phyloP scores from a whole-genome alignment of 2,888 invertebrate species.

The Mantis religiosa region DNA sequence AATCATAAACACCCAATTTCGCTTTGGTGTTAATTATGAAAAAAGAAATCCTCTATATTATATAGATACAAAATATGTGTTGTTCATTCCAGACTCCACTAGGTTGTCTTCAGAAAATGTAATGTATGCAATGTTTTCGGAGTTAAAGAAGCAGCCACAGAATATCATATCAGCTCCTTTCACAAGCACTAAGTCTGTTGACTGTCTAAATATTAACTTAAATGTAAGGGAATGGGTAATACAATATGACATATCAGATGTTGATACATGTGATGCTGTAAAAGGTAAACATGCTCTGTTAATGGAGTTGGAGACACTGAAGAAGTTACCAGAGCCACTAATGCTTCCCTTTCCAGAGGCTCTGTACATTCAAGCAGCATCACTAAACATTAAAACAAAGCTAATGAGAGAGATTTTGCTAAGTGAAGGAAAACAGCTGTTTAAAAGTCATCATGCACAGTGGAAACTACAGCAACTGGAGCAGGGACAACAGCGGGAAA shows the following conservation, averaged over 20 bases:
- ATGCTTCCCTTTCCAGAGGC: slow-evolving; percentile 75
- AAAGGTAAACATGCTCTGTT: slow-evolving; percentile 74
- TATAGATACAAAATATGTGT: slow-evolving; percentile 68
- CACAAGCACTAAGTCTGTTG: slow-evolving; percentile 50
- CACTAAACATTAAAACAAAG: slow-evolving; percentile 59
- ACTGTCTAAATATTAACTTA: slow-evolving; percentile 67
- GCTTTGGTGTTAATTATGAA: slow-evolving; percentile 57
- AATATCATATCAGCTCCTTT: slow-evolving; percentile 54
- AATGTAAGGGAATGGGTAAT: slow-evolving; percentile 76
- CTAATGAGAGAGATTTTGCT: slow-evolving; percentile 53
- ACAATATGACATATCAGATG: slow-evolving; percentile 53
- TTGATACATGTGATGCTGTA: slow-evolving; percentile 62
- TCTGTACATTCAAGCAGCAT: slow-evolving; percentile 74
- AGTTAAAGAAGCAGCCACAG: slow-evolving; percentile 37
- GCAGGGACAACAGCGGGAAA: slow-evolving; percentile 58
- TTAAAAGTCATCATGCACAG: slow-evolving; percentile 70
- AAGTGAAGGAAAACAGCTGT: slow-evolving; percentile 63
- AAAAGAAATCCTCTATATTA: slow-evolving; percentile 63
- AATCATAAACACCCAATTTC: slow-evolving; percentile 61
- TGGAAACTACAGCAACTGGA: slow-evolving; percentile 66
- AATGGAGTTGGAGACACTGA: slow-evolving; percentile 61
- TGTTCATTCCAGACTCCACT: slow-evolving; percentile 64
- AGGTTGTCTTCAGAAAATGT: slow-evolving; percentile 33
- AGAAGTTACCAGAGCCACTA: slow-evolving; percentile 70
- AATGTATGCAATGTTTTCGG: slow-evolving; percentile 32